Conservation (phyloP, 2,888 invertebrate species). For the Lasioglossum leucozonium region DNA sequence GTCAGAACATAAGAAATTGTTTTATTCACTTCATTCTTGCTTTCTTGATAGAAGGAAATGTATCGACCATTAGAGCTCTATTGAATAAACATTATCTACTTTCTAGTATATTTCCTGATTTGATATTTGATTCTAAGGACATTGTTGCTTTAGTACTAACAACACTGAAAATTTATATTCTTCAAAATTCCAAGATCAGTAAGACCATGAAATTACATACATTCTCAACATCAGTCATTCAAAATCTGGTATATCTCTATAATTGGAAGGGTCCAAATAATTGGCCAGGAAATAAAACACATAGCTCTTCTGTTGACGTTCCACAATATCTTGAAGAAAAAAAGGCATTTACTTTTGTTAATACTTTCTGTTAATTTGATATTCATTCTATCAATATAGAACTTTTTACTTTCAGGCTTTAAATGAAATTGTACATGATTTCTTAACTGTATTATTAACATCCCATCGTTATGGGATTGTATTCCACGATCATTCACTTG, state of each 20-base stretch:
- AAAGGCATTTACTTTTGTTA: slow-evolving; percentile 72
- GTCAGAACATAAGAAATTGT: slow-evolving; percentile 89
- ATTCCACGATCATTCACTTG: slow-evolving; percentile 89
- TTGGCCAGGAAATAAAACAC: slow-evolving; percentile 79
- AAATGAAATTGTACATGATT: slow-evolving; percentile 87
- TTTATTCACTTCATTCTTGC: slow-evolving; percentile 92
- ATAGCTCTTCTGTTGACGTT: slow-evolving; percentile 42
- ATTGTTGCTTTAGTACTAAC: slow-evolving; percentile 89
- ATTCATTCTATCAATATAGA: neutral
- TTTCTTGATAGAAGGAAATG: slow-evolving; percentile 90
- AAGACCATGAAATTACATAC: slow-evolving; percentile 91
- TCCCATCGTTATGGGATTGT: slow-evolving; percentile 91
- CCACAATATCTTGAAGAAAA: slow-evolving; percentile 81
- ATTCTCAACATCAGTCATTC: slow-evolving; percentile 89
- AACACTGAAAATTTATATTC: slow-evolving; percentile 88
- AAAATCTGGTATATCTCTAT: slow-evolving; percentile 89
- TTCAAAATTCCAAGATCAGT: slow-evolving; percentile 88
- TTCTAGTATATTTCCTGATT: slow-evolving; percentile 87
- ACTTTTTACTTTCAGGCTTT: slow-evolving; percentile 83
- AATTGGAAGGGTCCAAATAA: slow-evolving; percentile 90
- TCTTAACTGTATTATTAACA: slow-evolving; percentile 91
- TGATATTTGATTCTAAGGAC: slow-evolving; percentile 89
- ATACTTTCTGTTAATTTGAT: neutral
- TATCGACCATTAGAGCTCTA: slow-evolving; percentile 88
- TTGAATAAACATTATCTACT: slow-evolving; percentile 89